Evolutionary conservation across 1,140 invertebrate genomes (phyloP).

Genomic region (Andricus grossulariae): DNA sequence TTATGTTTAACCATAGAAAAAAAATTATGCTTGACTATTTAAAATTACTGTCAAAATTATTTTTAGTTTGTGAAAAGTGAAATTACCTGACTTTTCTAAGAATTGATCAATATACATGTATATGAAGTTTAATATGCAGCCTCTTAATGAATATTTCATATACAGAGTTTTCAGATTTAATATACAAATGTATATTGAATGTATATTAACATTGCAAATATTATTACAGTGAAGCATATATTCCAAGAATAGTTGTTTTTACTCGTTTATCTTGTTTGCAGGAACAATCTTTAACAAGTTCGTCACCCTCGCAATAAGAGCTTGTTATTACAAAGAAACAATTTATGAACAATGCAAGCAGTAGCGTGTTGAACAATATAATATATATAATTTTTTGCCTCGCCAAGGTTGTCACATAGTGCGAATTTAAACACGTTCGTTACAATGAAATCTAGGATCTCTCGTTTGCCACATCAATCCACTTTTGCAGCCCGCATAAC

Average conservation of each 20-base stretch:
- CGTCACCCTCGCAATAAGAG: not conserved
- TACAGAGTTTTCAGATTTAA: no score
- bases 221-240: no score
- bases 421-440: not conserved
- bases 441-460: not conserved
- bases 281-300: constrained; percentile 19
- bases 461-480: not conserved
- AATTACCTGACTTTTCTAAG: no score
- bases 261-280: constrained; percentile 8
- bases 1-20: no score
- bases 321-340: not conserved
- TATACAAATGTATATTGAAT: no score
- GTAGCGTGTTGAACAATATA: not conserved
- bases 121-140: no score
- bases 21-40: no score
- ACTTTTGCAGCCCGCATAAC: not conserved
- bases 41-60: no score
- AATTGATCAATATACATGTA: no score
- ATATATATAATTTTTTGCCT: constrained; percentile 1
- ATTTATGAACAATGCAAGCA: not conserved
- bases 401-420: not conserved
- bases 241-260: not conserved
- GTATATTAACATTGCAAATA: no score
- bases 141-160: no score
- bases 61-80: no score